phyloP scores from a whole-genome alignment of 1,140 invertebrate genomes.

The Dufourea novaeangliae region DNA sequence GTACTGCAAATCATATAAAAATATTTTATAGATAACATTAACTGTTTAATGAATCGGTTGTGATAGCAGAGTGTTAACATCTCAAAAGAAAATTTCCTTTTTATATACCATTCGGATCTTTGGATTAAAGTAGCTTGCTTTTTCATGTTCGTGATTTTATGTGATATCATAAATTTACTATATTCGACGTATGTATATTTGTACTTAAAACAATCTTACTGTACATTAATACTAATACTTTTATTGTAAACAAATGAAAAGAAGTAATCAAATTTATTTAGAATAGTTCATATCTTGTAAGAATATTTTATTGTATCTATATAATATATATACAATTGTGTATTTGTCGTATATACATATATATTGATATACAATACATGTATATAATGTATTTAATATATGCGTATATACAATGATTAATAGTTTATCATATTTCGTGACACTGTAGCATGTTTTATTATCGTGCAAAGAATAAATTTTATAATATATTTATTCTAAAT shows the following conservation, averaged over 20 bases:
- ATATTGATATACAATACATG: conserved; percentile 51
- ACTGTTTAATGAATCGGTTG: conserved; percentile 26
- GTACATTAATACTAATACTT: background rate
- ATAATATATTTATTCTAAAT: conserved; percentile 68
- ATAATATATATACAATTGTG: conserved; percentile 48
- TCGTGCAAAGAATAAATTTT: conserved; percentile 66
- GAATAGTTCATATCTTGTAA: conserved; percentile 53
- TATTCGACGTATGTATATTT: conserved; percentile 36
- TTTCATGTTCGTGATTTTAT: conserved; percentile 30
- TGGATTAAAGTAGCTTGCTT: background rate
- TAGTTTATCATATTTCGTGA: conserved; percentile 35
- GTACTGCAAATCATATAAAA: conserved; percentile 9
- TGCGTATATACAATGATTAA: conserved; percentile 44
- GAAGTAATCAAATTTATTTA: conserved; percentile 39
- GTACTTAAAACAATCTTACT: conserved; percentile 46
- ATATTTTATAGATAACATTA: conserved; percentile 11
- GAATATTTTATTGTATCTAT: conserved; percentile 68
- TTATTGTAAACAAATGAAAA: conserved; percentile 23
- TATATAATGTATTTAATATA: conserved; percentile 42
- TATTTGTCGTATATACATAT: conserved; percentile 53
- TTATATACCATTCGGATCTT: conserved; percentile 24
- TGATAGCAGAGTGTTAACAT: conserved; percentile 25
- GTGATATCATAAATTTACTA: conserved; percentile 47
- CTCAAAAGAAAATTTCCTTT: conserved; percentile 6
- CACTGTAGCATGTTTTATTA: conserved; percentile 61